Evolutionary conservation across 2,113 vertebrate species (phyloP), one percentile per base, ranked within the genome.

Genomic region (Oostethus manadensis): DNA sequence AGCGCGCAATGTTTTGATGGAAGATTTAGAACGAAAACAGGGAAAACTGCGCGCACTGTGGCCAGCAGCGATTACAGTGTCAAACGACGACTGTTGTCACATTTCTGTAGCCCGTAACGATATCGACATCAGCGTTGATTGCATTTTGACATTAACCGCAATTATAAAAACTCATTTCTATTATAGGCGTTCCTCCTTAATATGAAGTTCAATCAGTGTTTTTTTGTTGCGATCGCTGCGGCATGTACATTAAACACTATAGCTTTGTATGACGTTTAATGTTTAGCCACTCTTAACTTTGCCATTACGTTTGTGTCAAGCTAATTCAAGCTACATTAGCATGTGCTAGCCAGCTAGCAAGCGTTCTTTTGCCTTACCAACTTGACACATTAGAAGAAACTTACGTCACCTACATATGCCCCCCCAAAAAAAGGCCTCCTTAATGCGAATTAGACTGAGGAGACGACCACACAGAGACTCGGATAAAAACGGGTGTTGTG

Each of bases 261-360:
- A 60, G 60, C 48, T 66, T 51, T 49, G 51, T 49, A 9, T 70
- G 69, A 59, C 59, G 60, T 46, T 22, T 63, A 26, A 21, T 58
- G 59, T 62, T 42, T 53, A 43, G 40, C 57, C 58, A 60, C 43
- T 63, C 29, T 33, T 60, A 67, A 64, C 68, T 29, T 54, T 54
- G 53, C 33, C 53, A 21, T 35, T 40, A 35, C 53, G 53, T 78
- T 62, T 66, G 61, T 73, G 74, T 78, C 60, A 56, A 67, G 83
- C 85, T 87, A 87, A 87, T 80, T 80, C 66, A 56, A 76, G 83
- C 83, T 86, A 83, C n/a, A n/a, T 75, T 86, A 86, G 86, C 86
- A 84, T 82, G 84, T 82, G 86, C 80, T 83, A 84, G 77, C 66
- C 82, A 82, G 82, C 73, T 58, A 60, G 22, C 54, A 26, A 76